phyloP scores from a whole-genome alignment of 2,113 vertebrate species.

The Dromaius novaehollandiae region DNA sequence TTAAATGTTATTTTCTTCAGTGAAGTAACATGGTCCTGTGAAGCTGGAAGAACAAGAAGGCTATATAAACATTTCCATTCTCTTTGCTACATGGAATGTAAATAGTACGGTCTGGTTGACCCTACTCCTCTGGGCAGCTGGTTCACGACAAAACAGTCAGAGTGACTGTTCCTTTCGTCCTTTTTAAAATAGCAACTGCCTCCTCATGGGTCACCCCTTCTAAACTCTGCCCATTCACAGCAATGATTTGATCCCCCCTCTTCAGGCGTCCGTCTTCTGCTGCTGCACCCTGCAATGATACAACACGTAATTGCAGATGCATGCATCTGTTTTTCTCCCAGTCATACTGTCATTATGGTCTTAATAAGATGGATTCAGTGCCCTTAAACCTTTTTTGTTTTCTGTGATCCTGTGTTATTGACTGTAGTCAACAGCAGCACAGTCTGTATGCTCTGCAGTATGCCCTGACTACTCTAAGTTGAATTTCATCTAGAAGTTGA shows the following conservation, averaged over 20 bases:
- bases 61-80: not conserved
- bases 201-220: slow-evolving; percentile 97
- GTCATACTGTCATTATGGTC: not conserved
- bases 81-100: not conserved
- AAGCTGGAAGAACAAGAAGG: not conserved
- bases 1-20: not conserved
- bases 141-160: slow-evolving; percentile 90
- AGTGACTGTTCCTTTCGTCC: slow-evolving; percentile 93
- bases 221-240: slow-evolving; percentile 93
- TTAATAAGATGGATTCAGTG: not conserved
- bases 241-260: slow-evolving; percentile 96
- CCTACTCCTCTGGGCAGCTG: not conserved
- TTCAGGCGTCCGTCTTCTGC: slow-evolving; percentile 94
- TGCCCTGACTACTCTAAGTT: not conserved
- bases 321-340: not conserved
- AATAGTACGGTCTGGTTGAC: not conserved
- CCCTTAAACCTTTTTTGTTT: not conserved
- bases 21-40: not conserved
- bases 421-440: not conserved
- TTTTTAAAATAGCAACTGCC: slow-evolving; percentile 93
- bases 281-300: slow-evolving; percentile 89
- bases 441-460: not conserved
- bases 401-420: not conserved
- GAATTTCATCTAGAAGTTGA: not conserved
- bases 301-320: not conserved